Base-by-base conservation (phyloP, 2,888 invertebrate species). In the Stratiomys singularior region DNA sequence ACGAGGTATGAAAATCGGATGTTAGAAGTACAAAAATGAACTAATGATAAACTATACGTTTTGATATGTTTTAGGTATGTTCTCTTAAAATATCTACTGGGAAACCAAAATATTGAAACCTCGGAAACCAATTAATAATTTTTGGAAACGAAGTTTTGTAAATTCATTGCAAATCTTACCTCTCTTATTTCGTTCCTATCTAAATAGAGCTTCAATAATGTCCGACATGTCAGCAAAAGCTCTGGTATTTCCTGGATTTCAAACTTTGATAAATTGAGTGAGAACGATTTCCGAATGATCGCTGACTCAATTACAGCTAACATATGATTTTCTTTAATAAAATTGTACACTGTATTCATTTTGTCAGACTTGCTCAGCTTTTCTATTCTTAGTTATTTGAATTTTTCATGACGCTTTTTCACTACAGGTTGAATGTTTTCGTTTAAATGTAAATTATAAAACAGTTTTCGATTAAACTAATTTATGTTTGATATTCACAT, bases 321-420 rank as follows among this genome's bases (percentile, higher is more conserved):
- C 83, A 92, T 90, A 83, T 92, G 91, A 84, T 92, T 91, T 86
- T 90, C 90, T 86, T 91, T 91, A 83, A 92, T 90, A 86, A 91
- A 92, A 86, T 92, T 90, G 85, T 91, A 89, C 83, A 92, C 88
- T 83, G 89, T 89, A 88, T 91, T 91, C 91, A 91, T 91, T 46
- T 66, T 76, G 47, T 0, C 18, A 7, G 15, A 44, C 23, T 23
- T 23, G n/a, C 28, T 74, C 58, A 18, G 30, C 11, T 4, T 37
- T 37, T 56, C 60, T 37, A 3, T 3, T 37, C 69, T 47, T 23
- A 60, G 27, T 58, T 74, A 74, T 23, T 30, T 74, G 74, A 37
- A 60, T 23, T 4, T 58, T 21, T 56, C 60, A 74, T 72, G 21
- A 7, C 60, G 37, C 21, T 37, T n/a, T 3, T 9, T 37, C 1